These are phyloP conservation scores for Mesocricetus auratus DNA, from an alignment of 2,113 vertebrate species.

Conservation along the genomic window DNA sequence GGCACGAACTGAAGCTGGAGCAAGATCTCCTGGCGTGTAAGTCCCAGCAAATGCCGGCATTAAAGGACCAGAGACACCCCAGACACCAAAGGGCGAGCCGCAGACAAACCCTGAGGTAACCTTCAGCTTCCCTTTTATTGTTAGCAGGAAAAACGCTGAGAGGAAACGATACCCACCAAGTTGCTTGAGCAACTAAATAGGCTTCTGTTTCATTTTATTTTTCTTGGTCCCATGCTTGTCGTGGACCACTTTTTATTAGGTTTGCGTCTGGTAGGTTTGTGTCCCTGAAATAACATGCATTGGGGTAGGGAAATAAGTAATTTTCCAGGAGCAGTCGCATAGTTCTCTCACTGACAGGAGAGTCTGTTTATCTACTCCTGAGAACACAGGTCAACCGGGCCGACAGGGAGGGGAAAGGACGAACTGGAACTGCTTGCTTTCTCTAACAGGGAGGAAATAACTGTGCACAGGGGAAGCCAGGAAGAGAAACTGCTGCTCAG, in stretches of 20 bases:
- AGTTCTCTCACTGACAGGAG: slow-evolving; percentile 15
- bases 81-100: neutral
- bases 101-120: slow-evolving; percentile 69
- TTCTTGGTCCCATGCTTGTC: neutral
- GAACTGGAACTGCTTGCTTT: neutral
- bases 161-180: slow-evolving; percentile 33
- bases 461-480: neutral
- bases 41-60: neutral
- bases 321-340: slow-evolving; percentile 38
- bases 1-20: slow-evolving; percentile 31
- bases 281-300: slow-evolving; percentile 21
- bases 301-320: slow-evolving; percentile 13
- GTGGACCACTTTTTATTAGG: neutral
- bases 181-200: neutral
- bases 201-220: slow-evolving; percentile 17
- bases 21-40: slow-evolving; percentile 15
- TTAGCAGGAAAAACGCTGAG: slow-evolving; percentile 31
- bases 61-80: neutral
- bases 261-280: neutral
- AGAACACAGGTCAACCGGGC: neutral
- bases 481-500: neutral
- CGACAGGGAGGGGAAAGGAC: neutral
- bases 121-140: slow-evolving; percentile 57
- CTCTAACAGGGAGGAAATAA: neutral
- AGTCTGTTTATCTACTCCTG: neutral